These are phyloP conservation scores for Pteronotus mesoamericanus DNA, from an alignment of 2,797 vertebrate species.

Conservation along the genomic window DNA sequence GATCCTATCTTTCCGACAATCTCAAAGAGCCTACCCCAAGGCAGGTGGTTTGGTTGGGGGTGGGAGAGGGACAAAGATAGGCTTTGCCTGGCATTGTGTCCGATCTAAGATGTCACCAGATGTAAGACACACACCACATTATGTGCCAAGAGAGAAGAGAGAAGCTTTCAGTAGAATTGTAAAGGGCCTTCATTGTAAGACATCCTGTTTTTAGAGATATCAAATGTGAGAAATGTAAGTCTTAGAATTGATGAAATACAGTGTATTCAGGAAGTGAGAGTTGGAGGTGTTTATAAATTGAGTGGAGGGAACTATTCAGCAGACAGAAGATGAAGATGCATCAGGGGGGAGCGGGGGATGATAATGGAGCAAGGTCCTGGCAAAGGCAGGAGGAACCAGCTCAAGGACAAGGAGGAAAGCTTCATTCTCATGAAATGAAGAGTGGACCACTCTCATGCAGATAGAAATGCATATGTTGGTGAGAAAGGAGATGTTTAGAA, in stretches of 20 bases:
- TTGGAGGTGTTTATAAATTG: background rate
- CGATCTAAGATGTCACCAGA: background rate
- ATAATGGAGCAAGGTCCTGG: background rate
- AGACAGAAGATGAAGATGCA: background rate
- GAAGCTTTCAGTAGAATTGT: background rate
- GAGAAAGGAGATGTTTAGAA: background rate
- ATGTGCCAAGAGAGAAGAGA: background rate
- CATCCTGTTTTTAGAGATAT: background rate
- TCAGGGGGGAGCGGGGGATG: background rate
- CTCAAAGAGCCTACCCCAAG: background rate
- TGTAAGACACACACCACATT: background rate
- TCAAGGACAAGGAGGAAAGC: background rate
- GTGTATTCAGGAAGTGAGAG: background rate
- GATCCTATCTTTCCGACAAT: background rate
- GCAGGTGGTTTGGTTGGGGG: background rate
- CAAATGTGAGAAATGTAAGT: background rate
- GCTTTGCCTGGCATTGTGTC: background rate
- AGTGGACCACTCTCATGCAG: accelerated
- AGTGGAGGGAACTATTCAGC: background rate
- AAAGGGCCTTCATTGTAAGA: background rate
- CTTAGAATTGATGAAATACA: background rate
- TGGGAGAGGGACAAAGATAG: background rate
- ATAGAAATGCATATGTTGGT: background rate
- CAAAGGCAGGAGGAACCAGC: background rate
- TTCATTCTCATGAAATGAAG: accelerated